Conservation (phyloP, 2,797 vertebrate species). For the Siniperca undulata region DNA sequence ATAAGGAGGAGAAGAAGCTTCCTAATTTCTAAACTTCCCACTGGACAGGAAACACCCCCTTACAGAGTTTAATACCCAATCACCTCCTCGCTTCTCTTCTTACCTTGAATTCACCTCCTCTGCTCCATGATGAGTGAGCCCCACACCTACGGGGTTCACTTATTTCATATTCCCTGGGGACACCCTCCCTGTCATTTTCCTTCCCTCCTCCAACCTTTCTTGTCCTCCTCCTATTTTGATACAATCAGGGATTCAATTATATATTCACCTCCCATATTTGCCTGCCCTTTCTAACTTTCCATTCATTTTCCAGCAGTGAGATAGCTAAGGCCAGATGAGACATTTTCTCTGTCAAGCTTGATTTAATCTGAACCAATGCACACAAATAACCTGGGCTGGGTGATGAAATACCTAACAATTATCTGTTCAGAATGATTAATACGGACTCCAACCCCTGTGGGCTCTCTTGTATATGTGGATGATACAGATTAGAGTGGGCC, state of each 20-base stretch:
- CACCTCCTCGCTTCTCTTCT: conserved; percentile 20
- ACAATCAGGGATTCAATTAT: conserved; percentile 60
- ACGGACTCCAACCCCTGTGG: conserved; percentile 72
- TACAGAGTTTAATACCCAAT: conserved; percentile 32
- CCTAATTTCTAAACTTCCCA: conserved; percentile 34
- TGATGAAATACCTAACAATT: conserved; percentile 79
- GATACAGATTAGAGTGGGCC: conserved; percentile 76
- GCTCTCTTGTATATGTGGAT: conserved; percentile 68
- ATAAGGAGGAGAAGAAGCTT: conserved; percentile 16
- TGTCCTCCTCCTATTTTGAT: conserved; percentile 54
- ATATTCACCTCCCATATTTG: conserved; percentile 57
- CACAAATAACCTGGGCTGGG: conserved; percentile 76
- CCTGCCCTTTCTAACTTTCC: conserved; percentile 63
- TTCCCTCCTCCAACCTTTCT: conserved; percentile 22
- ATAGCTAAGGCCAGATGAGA: conserved; percentile 70
- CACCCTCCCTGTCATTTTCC: conserved; percentile 21
- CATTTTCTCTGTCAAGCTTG: conserved; percentile 70
- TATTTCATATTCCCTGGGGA: conserved; percentile 29
- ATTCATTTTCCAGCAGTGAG: conserved; percentile 71
- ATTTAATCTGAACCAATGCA: conserved; percentile 75
- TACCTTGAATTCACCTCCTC: conserved; percentile 7
- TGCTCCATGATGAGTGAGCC: conserved; percentile 23
- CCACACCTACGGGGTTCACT: conserved; percentile 3
- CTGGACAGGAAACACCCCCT: conserved; percentile 15
- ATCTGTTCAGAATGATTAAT: conserved; percentile 83